phyloP scores from a whole-genome alignment of 2,888 invertebrate species.

The Trichogramma dendrolimi region DNA sequence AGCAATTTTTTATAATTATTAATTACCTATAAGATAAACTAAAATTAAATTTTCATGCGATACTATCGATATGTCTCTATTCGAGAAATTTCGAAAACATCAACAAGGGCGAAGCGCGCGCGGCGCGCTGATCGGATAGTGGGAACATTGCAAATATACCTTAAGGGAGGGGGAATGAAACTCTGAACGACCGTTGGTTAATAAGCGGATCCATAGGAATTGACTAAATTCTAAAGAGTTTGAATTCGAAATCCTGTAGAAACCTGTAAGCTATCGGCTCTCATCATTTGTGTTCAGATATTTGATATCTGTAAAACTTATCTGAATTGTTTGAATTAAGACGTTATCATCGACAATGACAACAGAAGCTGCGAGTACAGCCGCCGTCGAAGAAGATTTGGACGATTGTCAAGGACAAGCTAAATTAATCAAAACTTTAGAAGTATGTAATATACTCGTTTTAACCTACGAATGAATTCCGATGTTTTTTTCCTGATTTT shows the following conservation, averaged over 20 bases:
- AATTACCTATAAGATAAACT: too few species aligned
- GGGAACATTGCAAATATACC: too few species aligned
- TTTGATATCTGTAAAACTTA: background rate
- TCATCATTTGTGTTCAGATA: background rate
- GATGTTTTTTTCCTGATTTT: background rate
- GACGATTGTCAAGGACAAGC: slow-evolving; percentile 38
- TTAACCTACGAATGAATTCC: background rate
- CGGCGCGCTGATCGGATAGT: too few species aligned
- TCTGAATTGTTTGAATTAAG: background rate
- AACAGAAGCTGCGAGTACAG: slow-evolving; percentile 36
- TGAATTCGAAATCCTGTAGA: slow-evolving; percentile 1
- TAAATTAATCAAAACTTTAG: slow-evolving; percentile 43
- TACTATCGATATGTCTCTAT: too few species aligned
- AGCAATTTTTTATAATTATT: too few species aligned
- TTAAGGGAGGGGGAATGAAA: too few species aligned
- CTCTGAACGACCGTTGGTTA: slow-evolving; percentile 6
- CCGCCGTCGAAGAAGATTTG: slow-evolving; percentile 38
- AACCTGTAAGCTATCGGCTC: background rate
- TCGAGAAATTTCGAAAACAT: too few species aligned
- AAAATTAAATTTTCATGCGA: too few species aligned
- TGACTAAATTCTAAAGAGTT: background rate
- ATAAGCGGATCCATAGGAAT: background rate
- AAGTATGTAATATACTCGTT: slow-evolving; percentile 32
- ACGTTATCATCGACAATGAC: slow-evolving; percentile 28
- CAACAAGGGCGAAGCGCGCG: too few species aligned